Conservation (phyloP, 2,888 invertebrate species). For the Pandemis heparana region DNA sequence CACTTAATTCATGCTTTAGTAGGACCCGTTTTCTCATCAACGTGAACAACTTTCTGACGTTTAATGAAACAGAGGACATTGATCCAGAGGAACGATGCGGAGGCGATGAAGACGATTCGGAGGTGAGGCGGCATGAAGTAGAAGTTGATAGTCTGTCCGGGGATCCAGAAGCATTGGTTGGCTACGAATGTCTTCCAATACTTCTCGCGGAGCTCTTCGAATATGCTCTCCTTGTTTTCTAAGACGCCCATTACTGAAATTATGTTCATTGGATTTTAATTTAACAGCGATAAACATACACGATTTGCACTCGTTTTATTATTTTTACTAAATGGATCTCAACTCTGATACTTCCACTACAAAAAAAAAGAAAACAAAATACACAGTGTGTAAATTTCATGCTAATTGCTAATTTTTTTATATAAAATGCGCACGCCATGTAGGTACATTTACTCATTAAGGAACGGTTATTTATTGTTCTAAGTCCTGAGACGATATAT, state of each 20-base stretch:
- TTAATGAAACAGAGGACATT: slow-evolving; percentile 94
- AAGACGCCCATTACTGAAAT: slow-evolving; percentile 89
- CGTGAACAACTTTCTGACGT: slow-evolving; percentile 72
- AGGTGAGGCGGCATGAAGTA: slow-evolving; percentile 89
- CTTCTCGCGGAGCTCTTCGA: slow-evolving; percentile 90
- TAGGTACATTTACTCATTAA: no score
- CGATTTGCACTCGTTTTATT: no score
- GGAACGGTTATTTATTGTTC: no score
- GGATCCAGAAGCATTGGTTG: slow-evolving; percentile 94
- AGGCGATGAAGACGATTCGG: slow-evolving; percentile 92
- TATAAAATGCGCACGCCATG: no score
- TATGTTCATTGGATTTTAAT: no score
- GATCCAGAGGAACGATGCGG: slow-evolving; percentile 93
- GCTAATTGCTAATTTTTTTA: no score
- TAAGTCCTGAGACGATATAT: no score
- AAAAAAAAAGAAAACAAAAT: no score
- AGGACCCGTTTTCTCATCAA: slow-evolving; percentile 1
- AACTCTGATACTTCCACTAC: no score
- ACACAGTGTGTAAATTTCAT: no score
- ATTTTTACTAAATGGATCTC: no score
- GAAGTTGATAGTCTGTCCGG: slow-evolving; percentile 93
- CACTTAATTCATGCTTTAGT: background rate
- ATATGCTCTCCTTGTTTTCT: slow-evolving; percentile 89
- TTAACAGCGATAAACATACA: no score
- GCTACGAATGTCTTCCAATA: slow-evolving; percentile 89